Percentiles rank a stretch among this genome's conserved stretches.
phyloP scores from a whole-genome alignment of 1,140 invertebrate genomes.

The Tetramorium alpestre region DNA sequence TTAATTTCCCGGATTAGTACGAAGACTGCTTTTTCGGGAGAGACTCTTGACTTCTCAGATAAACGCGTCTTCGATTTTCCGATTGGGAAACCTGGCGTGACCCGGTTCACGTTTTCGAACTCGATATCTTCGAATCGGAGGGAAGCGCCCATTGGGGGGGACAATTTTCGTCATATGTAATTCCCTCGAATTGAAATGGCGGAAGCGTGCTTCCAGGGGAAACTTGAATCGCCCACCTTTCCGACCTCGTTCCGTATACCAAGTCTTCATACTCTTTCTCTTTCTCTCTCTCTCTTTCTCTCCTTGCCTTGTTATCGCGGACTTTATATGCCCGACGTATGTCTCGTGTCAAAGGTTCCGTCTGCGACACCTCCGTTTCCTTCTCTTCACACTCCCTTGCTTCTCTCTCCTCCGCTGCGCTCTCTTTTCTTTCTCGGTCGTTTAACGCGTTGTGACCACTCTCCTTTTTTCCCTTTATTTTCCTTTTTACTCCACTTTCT shows the following conservation, averaged over 20 bases:
- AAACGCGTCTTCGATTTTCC: slow-evolving; percentile 9
- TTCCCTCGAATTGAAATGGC: slow-evolving; percentile 18
- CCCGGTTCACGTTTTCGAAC: neutral
- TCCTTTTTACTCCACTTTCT: neutral
- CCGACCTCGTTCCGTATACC: slow-evolving; percentile 25
- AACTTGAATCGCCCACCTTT: slow-evolving; percentile 2
- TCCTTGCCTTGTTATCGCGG: neutral
- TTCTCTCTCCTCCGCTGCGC: neutral
- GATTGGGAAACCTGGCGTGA: slow-evolving; percentile 3
- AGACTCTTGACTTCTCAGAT: neutral
- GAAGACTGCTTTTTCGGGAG: neutral
- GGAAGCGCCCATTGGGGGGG: neutral
- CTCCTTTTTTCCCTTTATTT: neutral
- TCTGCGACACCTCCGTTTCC: slow-evolving; percentile 23
- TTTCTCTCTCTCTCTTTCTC: neutral
- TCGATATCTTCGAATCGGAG: neutral
- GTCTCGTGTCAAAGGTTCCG: slow-evolving; percentile 55
- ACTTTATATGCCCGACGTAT: slow-evolving; percentile 32
- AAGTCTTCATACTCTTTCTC: neutral
- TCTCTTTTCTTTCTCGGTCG: neutral
- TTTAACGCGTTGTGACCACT: slow-evolving; percentile 9
- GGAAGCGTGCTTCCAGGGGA: neutral
- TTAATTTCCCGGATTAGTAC: neutral
- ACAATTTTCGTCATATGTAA: neutral
- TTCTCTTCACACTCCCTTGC: neutral